Conservation (phyloP, 2,113 vertebrate genomes). For the Actinemys pallida region DNA sequence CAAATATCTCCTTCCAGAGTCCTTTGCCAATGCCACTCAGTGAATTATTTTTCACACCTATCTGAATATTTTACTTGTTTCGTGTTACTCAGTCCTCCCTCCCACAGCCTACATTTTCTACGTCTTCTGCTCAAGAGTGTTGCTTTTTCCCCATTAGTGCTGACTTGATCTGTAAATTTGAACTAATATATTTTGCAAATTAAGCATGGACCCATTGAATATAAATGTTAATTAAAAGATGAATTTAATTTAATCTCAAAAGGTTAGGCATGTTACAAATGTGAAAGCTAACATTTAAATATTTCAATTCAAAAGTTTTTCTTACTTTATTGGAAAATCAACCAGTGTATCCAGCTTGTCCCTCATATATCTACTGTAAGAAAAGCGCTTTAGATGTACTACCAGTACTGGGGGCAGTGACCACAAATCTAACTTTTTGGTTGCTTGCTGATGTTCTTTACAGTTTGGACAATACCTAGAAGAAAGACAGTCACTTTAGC, state of each 20-base stretch:
- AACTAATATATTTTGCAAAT: background rate
- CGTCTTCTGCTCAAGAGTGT: background rate
- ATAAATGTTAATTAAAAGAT: background rate
- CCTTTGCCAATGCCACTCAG: background rate
- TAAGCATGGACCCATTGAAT: background rate
- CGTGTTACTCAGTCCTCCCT: background rate
- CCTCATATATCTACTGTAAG: constrained; percentile 98
- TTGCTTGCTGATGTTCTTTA: constrained; percentile 99
- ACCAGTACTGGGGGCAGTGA: constrained; percentile 95
- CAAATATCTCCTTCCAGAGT: background rate
- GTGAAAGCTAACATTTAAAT: background rate
- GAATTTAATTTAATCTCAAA: background rate
- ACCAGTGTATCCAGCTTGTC: constrained; percentile 98
- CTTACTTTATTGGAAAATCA: constrained; percentile 92
- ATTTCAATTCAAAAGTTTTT: constrained; percentile 1
- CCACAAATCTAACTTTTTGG: constrained; percentile 98
- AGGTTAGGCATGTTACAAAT: background rate
- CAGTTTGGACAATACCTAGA: constrained; percentile 98
- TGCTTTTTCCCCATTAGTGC: background rate
- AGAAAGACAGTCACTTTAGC: background rate
- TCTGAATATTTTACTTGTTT: background rate
- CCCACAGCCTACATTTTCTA: background rate
- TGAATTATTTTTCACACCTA: background rate
- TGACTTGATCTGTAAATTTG: background rate
- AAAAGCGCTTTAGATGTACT: constrained; percentile 98